Conservation (phyloP, 2,888 invertebrate genomes). For the Criorhina ranunculi region DNA sequence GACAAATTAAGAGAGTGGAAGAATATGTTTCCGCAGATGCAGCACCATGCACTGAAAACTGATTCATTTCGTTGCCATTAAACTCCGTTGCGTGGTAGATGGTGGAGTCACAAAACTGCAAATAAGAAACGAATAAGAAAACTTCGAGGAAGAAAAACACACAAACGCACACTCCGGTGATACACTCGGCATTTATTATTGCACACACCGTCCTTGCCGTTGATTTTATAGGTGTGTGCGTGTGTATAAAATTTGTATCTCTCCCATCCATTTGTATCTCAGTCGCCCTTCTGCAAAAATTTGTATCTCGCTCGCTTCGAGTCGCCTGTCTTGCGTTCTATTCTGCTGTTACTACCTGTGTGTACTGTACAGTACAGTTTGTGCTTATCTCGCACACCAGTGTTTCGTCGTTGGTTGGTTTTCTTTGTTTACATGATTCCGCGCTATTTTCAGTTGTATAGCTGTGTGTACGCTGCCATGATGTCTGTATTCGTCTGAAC, state of each 20-base stretch:
- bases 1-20: conserved; percentile 52
- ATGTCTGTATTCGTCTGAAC: conserved; percentile 58
- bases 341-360: conserved; percentile 67
- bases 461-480: conserved; percentile 42
- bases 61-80: conserved; percentile 17
- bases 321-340: conserved; percentile 29
- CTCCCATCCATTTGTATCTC: conserved; percentile 47
- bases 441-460: conserved; percentile 68
- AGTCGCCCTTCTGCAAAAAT: conserved; percentile 73
- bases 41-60: conserved; percentile 27
- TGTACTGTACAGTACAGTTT: conserved; percentile 57
- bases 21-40: conserved; percentile 19
- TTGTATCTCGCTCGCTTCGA: conserved; percentile 46
- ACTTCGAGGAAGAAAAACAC: conserved; percentile 11
- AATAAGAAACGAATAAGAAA: conserved; percentile 44
- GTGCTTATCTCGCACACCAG: conserved; percentile 64
- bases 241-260: conserved; percentile 45
- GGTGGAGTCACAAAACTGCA: conserved; percentile 17
- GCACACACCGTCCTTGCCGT: conserved; percentile 34
- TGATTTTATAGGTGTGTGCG: conserved; percentile 21
- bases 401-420: conserved; percentile 47
- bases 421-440: conserved; percentile 76
- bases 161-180: conserved; percentile 13
- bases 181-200: conserved; percentile 12
- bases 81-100: neutral